Evolutionary conservation across 2,113 vertebrate genomes (phyloP).

Genomic region (Phrynosoma blainvillii): DNA sequence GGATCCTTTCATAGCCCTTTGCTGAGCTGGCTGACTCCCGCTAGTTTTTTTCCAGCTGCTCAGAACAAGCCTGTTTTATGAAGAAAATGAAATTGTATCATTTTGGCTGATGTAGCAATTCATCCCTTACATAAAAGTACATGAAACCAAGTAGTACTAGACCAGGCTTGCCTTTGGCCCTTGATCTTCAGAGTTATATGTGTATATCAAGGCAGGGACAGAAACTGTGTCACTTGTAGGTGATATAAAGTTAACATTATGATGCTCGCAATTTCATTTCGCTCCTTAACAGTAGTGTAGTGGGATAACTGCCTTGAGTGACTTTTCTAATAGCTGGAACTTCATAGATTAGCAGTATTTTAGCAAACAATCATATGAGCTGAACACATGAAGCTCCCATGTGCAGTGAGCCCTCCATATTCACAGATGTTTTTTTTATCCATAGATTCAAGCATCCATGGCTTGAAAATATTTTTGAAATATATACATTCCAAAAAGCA

Average conservation of each 20-base stretch:
- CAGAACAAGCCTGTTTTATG: not conserved
- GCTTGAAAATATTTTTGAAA: no score
- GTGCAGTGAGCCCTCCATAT: no score
- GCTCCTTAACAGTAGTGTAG: constrained; percentile 33
- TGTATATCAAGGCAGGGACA: no score
- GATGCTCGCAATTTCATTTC: constrained; percentile 24
- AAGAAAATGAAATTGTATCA: not conserved
- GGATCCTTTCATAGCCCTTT: not conserved
- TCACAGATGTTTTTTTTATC: no score
- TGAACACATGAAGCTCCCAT: not conserved
- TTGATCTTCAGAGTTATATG: not conserved
- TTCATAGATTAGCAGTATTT: not conserved
- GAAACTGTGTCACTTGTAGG: not conserved
- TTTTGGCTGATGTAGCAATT: constrained; percentile 31
- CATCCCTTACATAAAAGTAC: not conserved
- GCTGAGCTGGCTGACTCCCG: constrained; percentile 1
- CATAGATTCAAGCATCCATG: no score
- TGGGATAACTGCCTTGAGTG: constrained; percentile 24
- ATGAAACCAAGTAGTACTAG: constrained; percentile 32
- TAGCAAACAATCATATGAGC: not conserved
- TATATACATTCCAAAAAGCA: no score
- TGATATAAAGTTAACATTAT: constrained; percentile 20
- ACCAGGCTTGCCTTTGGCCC: not conserved
- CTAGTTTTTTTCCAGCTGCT: constrained; percentile 2
- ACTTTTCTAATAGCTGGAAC: constrained; percentile 33